Evolutionary conservation across 2,113 vertebrate species (phyloP).

Genomic region (Rhegmatorhina hoffmannsi): DNA sequence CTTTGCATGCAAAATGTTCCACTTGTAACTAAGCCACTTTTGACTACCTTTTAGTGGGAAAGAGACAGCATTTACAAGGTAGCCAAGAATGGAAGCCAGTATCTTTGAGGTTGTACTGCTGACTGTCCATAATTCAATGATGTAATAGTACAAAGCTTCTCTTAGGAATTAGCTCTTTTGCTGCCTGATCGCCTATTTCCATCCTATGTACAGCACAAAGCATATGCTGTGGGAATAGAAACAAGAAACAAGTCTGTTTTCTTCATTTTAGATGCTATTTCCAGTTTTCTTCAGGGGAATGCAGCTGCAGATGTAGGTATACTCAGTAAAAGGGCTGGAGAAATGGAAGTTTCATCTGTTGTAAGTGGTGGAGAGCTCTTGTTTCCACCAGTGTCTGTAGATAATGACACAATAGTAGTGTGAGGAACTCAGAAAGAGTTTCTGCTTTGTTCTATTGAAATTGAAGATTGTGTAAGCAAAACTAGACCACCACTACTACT

Average conservation of each 20-base stretch:
- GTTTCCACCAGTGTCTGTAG: neutral
- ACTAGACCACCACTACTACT: neutral
- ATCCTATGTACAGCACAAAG: neutral
- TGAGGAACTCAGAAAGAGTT: neutral
- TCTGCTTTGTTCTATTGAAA: neutral
- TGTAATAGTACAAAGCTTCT: neutral
- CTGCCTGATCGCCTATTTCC: neutral
- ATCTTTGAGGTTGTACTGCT: neutral
- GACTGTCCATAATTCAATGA: neutral
- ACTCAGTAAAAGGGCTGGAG: neutral
- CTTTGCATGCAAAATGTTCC: neutral
- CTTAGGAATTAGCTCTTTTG: neutral
- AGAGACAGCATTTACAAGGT: neutral
- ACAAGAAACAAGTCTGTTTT: neutral
- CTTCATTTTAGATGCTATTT: neutral
- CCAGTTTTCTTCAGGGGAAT: neutral
- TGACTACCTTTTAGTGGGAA: neutral
- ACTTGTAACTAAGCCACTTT: neutral
- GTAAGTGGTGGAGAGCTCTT: neutral
- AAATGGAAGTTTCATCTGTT: neutral
- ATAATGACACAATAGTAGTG: neutral
- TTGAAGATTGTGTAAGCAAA: neutral
- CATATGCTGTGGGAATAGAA: neutral
- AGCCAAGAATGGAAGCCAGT: neutral
- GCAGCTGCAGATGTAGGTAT: neutral